phyloP scores from a whole-genome alignment of 2,888 invertebrate genomes.

The Sipha maydis region DNA sequence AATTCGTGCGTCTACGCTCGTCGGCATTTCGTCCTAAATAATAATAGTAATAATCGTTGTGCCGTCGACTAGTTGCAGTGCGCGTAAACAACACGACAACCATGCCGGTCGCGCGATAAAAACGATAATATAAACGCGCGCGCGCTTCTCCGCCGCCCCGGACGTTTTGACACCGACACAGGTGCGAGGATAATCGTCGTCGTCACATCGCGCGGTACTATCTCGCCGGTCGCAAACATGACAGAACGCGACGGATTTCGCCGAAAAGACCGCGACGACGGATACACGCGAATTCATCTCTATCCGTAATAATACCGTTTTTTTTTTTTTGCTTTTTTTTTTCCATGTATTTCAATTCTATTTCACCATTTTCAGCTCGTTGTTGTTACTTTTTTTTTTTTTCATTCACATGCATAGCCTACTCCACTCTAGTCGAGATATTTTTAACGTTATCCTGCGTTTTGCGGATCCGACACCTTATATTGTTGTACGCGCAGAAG shows the following conservation, averaged over 20 bases:
- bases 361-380: no score
- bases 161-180: slow-evolving; percentile 4
- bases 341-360: no score
- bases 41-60: no score
- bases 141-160: neutral
- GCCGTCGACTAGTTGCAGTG: neutral
- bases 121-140: neutral
- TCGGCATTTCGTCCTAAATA: neutral
- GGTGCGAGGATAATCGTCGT: neutral
- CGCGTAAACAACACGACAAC: neutral
- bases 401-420: no score
- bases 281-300: neutral
- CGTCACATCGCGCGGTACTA: neutral
- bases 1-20: neutral
- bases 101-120: neutral
- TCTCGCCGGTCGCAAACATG: neutral
- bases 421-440: no score
- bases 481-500: no score
- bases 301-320: neutral
- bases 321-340: neutral
- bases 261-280: neutral
- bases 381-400: no score
- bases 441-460: neutral
- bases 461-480: neutral
- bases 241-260: neutral